phyloP scores from a whole-genome alignment of 2,113 vertebrate species.

The Orientallactaga bullata region DNA sequence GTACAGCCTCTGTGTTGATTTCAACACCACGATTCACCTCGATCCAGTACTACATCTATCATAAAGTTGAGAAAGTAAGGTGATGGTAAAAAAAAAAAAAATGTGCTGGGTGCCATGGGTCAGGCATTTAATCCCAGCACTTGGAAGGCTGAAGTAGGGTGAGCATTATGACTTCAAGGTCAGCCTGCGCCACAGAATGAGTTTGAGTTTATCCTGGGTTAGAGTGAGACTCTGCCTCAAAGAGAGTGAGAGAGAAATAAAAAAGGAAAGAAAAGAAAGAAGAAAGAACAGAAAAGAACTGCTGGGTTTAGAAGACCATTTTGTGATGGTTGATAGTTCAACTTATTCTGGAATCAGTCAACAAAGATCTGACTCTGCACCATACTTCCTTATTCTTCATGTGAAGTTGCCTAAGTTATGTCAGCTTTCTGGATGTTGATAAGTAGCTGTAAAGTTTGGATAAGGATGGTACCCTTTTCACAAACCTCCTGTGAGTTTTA shows the following conservation, averaged over 20 bases:
- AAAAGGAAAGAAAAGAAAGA: too few relatives aligned
- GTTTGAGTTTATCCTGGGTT: too few relatives aligned
- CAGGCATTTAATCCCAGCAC: too few relatives aligned
- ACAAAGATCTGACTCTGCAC: neutral
- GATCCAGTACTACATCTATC: neutral
- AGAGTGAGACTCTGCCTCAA: neutral
- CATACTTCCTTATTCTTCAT: neutral
- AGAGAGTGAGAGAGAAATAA: too few relatives aligned
- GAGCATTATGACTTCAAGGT: too few relatives aligned
- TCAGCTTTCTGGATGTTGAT: neutral
- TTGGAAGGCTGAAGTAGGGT: too few relatives aligned
- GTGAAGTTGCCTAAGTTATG: neutral
- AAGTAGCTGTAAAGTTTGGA: constrained; percentile 10
- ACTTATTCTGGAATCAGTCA: neutral
- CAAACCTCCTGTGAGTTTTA: neutral
- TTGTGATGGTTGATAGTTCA: neutral
- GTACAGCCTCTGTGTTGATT: neutral
- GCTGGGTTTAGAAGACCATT: neutral
- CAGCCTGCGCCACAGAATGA: too few relatives aligned
- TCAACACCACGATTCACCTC: neutral
- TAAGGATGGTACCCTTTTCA: neutral
- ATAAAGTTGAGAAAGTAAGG: neutral
- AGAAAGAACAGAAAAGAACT: neutral
- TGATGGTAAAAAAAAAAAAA: too few relatives aligned
- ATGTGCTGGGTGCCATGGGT: too few relatives aligned